phyloP scores from a whole-genome alignment of 2,797 vertebrate species.

The Melanotaenia parkinsoni region DNA sequence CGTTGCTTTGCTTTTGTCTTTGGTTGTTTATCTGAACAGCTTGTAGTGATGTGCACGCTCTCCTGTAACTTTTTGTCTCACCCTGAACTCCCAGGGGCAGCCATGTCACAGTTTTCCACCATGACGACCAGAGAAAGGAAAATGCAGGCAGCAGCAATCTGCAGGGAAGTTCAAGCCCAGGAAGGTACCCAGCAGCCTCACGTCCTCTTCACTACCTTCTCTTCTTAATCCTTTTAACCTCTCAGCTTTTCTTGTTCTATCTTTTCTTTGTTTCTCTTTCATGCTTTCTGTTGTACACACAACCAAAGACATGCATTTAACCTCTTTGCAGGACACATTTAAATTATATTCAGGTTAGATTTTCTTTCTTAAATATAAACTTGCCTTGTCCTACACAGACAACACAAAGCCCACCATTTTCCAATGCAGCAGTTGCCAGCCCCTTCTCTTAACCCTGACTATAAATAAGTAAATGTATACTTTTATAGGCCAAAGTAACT shows the following conservation, averaged over 20 bases:
- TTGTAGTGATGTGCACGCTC: constrained; percentile 50
- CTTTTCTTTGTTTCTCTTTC: constrained; percentile 8
- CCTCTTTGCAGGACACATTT: constrained; percentile 14
- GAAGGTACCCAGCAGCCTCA: constrained; percentile 82
- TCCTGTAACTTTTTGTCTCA: constrained; percentile 38
- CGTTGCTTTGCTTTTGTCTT: constrained; percentile 51
- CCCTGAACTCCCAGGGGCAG: constrained; percentile 70
- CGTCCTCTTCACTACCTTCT: constrained; percentile 44
- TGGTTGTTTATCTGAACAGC: constrained; percentile 34
- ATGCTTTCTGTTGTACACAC: constrained; percentile 2
- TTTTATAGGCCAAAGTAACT: constrained; percentile 85
- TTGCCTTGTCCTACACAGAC: constrained; percentile 15
- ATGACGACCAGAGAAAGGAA: constrained; percentile 89
- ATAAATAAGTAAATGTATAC: constrained; percentile 85
- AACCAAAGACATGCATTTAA: constrained; percentile 4
- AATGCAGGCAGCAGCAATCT: constrained; percentile 92
- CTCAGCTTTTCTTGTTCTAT: constrained; percentile 14
- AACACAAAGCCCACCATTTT: constrained; percentile 10
- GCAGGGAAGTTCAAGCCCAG: constrained; percentile 89
- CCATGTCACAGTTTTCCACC: constrained; percentile 91
- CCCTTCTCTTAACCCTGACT: constrained; percentile 70
- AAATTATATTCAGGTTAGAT: constrained; percentile 13
- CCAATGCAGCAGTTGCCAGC: constrained; percentile 65
- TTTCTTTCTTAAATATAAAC: constrained; percentile 15
- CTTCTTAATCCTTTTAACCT: constrained; percentile 17